These are phyloP conservation scores for Microcebus griseorufus DNA, from an alignment of 2,113 vertebrate genomes.

Conservation along the genomic window DNA sequence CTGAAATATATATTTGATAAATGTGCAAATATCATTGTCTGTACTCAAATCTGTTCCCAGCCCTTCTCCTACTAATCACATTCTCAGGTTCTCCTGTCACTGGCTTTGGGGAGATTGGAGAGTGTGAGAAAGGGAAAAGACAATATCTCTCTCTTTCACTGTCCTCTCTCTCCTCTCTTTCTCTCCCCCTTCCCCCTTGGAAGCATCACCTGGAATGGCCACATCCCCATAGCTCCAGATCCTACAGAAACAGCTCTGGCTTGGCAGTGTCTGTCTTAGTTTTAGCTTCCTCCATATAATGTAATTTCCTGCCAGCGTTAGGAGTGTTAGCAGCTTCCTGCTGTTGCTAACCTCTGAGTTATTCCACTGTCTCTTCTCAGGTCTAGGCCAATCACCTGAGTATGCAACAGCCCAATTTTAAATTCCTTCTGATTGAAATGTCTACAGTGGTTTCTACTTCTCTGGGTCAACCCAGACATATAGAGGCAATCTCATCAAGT, in stretches of 20 bases:
- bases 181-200: neutral
- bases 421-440: neutral
- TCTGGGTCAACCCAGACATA: neutral
- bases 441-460: neutral
- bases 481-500: neutral
- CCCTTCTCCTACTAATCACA: neutral
- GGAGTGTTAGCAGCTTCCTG: neutral
- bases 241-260: neutral
- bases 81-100: neutral
- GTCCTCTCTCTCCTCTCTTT: neutral
- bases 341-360: neutral
- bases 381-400: neutral
- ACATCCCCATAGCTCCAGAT: neutral
- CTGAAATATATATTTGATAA: neutral
- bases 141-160: neutral
- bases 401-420: neutral
- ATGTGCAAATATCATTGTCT: neutral
- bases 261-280: neutral
- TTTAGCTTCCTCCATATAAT: neutral
- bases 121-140: neutral
- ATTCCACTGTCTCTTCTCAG: neutral
- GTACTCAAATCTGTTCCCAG: neutral
- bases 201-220: neutral
- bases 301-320: neutral
- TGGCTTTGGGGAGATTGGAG: neutral